Conservation (phyloP, 2,113 vertebrate species). For the Leptodactylus fuscus region DNA sequence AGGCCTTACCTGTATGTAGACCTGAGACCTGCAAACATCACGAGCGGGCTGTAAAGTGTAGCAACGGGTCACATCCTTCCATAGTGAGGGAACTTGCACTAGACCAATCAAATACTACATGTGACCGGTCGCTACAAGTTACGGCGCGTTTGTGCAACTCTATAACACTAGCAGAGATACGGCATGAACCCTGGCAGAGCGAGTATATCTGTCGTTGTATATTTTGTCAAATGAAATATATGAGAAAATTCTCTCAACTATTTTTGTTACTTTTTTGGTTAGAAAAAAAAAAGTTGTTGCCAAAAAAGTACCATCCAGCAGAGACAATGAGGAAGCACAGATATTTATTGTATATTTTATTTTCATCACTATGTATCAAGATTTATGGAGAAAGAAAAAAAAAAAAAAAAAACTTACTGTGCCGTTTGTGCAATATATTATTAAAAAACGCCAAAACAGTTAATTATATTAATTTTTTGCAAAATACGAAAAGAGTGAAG, state of each 20-base stretch:
- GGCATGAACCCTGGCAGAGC: background rate
- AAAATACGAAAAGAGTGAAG: background rate
- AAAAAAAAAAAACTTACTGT: background rate
- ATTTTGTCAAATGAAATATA: conserved; percentile 28
- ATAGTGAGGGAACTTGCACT: conserved; percentile 25
- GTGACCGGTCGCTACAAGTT: background rate
- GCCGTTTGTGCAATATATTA: conserved; percentile 16
- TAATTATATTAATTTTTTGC: background rate
- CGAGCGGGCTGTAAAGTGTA: background rate
- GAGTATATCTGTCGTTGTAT: background rate
- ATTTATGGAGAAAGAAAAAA: background rate
- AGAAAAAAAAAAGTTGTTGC: background rate
- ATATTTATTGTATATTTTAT: conserved; percentile 42
- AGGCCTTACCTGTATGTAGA: background rate
- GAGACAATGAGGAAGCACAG: conserved; percentile 4
- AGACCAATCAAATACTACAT: background rate
- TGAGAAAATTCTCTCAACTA: conserved; percentile 5
- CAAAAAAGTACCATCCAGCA: conserved; percentile 26
- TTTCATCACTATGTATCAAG: background rate
- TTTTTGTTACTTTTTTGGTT: conserved; percentile 32
- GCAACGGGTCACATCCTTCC: background rate
- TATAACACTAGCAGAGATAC: background rate
- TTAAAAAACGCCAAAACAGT: background rate
- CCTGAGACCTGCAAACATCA: background rate
- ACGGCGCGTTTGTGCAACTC: too few species aligned